These are phyloP conservation scores for Notodonta dromedarius DNA, from an alignment of 2,888 invertebrate species.

Conservation along the genomic window DNA sequence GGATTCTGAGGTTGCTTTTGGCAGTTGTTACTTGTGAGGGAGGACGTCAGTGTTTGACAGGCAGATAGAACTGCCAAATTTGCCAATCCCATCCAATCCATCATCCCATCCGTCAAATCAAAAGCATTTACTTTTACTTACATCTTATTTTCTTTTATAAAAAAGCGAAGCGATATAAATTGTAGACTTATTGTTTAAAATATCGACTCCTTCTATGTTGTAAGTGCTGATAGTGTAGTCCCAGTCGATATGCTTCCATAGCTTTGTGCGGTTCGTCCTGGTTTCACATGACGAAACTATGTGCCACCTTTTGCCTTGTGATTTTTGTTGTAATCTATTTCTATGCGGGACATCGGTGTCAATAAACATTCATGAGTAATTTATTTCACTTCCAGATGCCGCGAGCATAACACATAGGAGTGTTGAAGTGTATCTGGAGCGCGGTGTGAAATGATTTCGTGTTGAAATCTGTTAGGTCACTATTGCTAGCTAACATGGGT, in stretches of 20 bases:
- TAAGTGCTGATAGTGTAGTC: constrained; percentile 32
- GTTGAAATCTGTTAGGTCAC: constrained; percentile 46
- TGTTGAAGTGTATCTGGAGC: constrained; percentile 24
- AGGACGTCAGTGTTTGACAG: no score
- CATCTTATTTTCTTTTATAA: neutral
- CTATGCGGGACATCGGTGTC: constrained; percentile 51
- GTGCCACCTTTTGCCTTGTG: constrained; percentile 44
- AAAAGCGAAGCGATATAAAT: constrained; percentile 7
- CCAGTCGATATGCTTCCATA: neutral
- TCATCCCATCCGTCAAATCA: no score
- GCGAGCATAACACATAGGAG: constrained; percentile 49
- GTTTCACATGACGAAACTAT: constrained; percentile 10
- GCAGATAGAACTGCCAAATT: no score
- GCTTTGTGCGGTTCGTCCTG: neutral
- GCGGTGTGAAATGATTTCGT: constrained; percentile 57
- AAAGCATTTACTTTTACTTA: no score
- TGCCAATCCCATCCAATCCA: no score
- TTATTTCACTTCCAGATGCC: constrained; percentile 62
- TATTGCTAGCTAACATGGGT: constrained; percentile 74
- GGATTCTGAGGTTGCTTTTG: no score
- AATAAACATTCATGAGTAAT: constrained; percentile 49
- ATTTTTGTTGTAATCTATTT: constrained; percentile 70
- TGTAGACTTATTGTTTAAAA: neutral
- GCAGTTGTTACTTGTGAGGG: no score
- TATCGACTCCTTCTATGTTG: constrained; percentile 30